Evolutionary conservation across 2,113 vertebrate genomes (phyloP).

Genomic region (Microcebus jonahi): DNA sequence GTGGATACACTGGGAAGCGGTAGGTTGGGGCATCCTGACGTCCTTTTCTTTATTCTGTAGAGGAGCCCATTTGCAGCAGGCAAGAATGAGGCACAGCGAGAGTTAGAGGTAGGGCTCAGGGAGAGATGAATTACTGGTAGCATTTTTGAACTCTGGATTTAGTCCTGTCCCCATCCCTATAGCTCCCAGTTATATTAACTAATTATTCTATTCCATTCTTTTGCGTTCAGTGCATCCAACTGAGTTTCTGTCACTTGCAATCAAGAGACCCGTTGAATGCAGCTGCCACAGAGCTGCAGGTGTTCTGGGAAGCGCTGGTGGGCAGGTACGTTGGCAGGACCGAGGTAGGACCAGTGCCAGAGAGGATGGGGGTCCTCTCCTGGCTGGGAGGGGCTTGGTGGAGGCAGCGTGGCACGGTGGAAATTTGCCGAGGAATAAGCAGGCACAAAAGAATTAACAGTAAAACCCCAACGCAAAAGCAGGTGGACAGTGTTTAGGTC

Average conservation of each 20-base stretch:
- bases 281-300: background rate
- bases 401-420: background rate
- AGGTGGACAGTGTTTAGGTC: background rate
- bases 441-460: background rate
- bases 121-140: background rate
- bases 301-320: background rate
- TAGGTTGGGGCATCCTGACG: too few relatives aligned
- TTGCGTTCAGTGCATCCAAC: background rate
- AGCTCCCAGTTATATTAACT: background rate
- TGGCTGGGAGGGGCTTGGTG: background rate
- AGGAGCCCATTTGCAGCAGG: background rate
- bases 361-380: too few relatives aligned
- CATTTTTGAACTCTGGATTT: background rate
- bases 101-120: fast-evolving
- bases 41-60: background rate
- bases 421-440: background rate
- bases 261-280: background rate
- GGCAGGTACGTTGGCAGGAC: background rate
- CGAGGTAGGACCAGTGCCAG: background rate
- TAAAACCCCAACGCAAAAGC: background rate
- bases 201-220: background rate
- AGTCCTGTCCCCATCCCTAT: background rate
- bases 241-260: background rate
- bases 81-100: background rate
- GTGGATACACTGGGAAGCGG: background rate